Evolutionary conservation across 2,888 invertebrate species (phyloP), one percentile per base, ranked within the genome.

Genomic region (Chydorus sphaericus): DNA sequence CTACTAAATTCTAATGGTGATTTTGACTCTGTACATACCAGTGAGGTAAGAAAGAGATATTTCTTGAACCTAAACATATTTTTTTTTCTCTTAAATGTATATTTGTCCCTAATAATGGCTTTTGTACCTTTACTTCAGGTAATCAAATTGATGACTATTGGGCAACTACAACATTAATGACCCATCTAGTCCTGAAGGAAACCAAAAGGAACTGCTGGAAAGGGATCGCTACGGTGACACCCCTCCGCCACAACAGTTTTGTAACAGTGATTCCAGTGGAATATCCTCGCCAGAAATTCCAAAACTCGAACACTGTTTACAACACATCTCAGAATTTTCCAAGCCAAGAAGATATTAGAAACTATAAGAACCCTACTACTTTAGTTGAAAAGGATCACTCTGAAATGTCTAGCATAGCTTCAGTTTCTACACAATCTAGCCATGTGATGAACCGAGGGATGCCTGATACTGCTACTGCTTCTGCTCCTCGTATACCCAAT

Each of bases 241-340:
- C 10, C n/a, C n/a, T n/a, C n/a, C 44, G 28, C 14, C 44, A 44
- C 33, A 33, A 52, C 52, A 36, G 36, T 36, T 52, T 52, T 52
- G 52, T 77, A 38, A 78, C 77, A 20, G 76, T 78, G 36, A 77
- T 78, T 59, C 77, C 77, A 2, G 77, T 77, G 36, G 77, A 77
- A 61, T 78, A 76, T 67, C 73, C 76, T 20, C 68, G 77, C 3
- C 23, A 36, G 14, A 36, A 36, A n/a, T 33, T 33, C 14, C 39
- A 39, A 39, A 39, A 18, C 7, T 18, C 52, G 1, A 36, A 26
- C 11, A 18, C 7, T 36, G 37, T 30, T 50, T 50, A 29, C 20
- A 18, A 11, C 30, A 33, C 18, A 11, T 33, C 36, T 39, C 33
- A 52, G 14, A 52, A 36, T 31, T 30, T 50, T 50, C 30, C 30